Conservation (phyloP, 2,888 invertebrate species). For the Pachliopta kotzebuea region DNA sequence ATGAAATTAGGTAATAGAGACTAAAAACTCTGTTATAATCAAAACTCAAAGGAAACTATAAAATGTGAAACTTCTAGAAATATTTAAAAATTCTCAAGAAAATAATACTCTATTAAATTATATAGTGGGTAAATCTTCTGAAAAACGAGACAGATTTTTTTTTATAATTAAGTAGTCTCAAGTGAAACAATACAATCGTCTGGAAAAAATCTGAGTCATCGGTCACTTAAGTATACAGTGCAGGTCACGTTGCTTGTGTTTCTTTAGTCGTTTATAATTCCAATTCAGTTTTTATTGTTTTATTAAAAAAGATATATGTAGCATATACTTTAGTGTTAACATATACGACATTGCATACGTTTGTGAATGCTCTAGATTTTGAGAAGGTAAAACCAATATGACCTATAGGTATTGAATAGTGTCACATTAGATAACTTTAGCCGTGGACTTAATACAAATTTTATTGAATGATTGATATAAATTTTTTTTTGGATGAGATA, state of each 20-base stretch:
- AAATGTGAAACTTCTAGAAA: too few species aligned
- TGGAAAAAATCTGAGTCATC: constrained; percentile 21
- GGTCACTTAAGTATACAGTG: background rate
- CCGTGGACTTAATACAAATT: too few species aligned
- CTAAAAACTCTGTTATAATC: too few species aligned
- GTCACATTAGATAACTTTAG: too few species aligned
- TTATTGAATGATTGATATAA: too few species aligned
- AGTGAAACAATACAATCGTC: constrained; percentile 12
- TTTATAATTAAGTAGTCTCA: background rate
- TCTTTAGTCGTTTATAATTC: background rate
- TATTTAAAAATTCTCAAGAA: background rate
- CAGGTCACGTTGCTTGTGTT: constrained; percentile 8
- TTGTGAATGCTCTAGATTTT: background rate
- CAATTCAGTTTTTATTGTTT: background rate
- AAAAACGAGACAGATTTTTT: background rate
- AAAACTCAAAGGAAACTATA: too few species aligned
- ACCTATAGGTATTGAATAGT: too few species aligned
- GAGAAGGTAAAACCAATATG: background rate
- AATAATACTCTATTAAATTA: background rate
- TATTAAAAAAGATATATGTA: background rate
- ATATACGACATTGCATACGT: background rate
- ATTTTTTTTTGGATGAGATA: too few species aligned
- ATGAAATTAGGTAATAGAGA: too few species aligned
- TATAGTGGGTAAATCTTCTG: background rate
- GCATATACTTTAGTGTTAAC: background rate